These are phyloP conservation scores for Ormyrus thymus DNA, from an alignment of 2,888 invertebrate species.

Conservation along the genomic window DNA sequence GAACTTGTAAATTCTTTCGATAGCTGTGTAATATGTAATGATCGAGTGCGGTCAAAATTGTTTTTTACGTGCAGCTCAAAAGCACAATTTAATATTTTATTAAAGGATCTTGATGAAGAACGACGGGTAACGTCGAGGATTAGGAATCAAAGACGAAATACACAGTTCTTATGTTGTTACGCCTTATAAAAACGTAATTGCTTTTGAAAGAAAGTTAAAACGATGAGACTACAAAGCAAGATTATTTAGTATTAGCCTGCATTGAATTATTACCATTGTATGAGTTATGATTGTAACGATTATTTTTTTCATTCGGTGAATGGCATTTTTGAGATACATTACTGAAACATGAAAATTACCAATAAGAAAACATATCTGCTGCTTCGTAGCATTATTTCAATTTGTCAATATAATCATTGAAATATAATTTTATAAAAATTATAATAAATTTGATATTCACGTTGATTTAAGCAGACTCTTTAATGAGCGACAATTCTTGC, in stretches of 20 bases:
- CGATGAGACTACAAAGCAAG: slow-evolving; percentile 41
- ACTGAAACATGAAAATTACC: too few species aligned
- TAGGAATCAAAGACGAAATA: slow-evolving; percentile 47
- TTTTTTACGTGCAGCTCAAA: background rate
- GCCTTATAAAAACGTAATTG: slow-evolving; percentile 49
- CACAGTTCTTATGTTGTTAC: slow-evolving; percentile 33
- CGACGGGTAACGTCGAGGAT: background rate
- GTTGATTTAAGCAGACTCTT: too few species aligned
- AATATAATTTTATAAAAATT: too few species aligned
- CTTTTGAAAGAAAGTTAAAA: slow-evolving; percentile 50
- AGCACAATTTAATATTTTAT: slow-evolving; percentile 9
- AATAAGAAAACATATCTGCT: too few species aligned
- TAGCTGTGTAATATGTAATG: too few species aligned
- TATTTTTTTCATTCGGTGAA: slow-evolving; percentile 36
- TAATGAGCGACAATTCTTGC: too few species aligned
- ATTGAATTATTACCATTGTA: slow-evolving; percentile 30
- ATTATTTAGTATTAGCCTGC: slow-evolving; percentile 39
- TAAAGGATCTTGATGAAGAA: background rate
- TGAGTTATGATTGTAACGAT: slow-evolving; percentile 25
- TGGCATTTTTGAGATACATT: background rate
- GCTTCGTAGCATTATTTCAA: too few species aligned
- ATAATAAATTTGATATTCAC: too few species aligned
- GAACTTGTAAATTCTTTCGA: too few species aligned
- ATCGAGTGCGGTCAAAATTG: too few species aligned
- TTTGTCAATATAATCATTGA: too few species aligned